Percentiles rank a stretch among this genome's conserved stretches.
Evolutionary conservation across 2,113 vertebrate genomes (phyloP).

Genomic region (Argyrosomus japonicus): DNA sequence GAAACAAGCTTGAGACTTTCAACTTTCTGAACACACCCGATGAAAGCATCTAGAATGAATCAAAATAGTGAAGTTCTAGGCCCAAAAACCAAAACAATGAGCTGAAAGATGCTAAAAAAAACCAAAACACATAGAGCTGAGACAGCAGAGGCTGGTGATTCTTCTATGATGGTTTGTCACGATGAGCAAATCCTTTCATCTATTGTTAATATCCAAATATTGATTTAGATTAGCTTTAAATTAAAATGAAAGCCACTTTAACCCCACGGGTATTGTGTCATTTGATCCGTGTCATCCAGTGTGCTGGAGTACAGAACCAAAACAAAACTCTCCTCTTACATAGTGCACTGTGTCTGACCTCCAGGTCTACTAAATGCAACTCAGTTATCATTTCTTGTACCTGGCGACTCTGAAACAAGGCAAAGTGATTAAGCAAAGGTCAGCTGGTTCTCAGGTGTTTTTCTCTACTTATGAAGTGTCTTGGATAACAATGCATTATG

Average conservation of each 20-base stretch:
- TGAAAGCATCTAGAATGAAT: too few relatives aligned
- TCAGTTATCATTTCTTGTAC: slow-evolving; percentile 5
- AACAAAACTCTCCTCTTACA: neutral
- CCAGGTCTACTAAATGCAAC: slow-evolving; percentile 4
- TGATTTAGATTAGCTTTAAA: slow-evolving; percentile 1
- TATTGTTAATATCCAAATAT: neutral
- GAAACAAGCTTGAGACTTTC: too few relatives aligned
- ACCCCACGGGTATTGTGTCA: neutral
- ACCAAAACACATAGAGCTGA: too few relatives aligned
- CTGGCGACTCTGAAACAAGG: neutral
- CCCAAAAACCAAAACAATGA: too few relatives aligned
- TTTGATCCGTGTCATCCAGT: neutral
- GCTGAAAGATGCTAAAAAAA: too few relatives aligned
- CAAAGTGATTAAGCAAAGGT: slow-evolving; percentile 36
- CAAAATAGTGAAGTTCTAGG: too few relatives aligned
- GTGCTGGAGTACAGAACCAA: slow-evolving; percentile 10
- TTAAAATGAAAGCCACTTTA: neutral
- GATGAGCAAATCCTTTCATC: neutral
- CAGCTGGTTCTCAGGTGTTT: slow-evolving; percentile 34
- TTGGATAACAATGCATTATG: slow-evolving; percentile 38
- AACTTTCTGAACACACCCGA: too few relatives aligned
- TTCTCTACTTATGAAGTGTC: slow-evolving; percentile 7
- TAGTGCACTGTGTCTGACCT: slow-evolving; percentile 11
- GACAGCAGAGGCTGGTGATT: too few relatives aligned
- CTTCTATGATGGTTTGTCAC: too few relatives aligned